Percentiles rank a stretch among this genome's conserved stretches.
phyloP scores from a whole-genome alignment of 1,140 invertebrate genomes.

The Amyelois transitella region DNA sequence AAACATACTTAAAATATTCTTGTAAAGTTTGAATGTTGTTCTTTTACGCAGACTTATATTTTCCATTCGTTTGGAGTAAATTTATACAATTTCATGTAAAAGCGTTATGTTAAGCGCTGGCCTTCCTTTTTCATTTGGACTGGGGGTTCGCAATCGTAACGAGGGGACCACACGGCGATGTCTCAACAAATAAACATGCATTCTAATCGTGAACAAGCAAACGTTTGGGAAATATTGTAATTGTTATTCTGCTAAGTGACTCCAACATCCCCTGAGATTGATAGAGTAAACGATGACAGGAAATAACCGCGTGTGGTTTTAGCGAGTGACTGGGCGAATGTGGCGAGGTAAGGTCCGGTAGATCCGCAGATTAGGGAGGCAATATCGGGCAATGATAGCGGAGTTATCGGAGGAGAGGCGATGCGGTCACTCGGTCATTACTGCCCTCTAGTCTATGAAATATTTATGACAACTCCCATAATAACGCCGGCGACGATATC shows the following conservation, averaged over 20 bases:
- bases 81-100: slow-evolving; percentile 12
- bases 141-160: not conserved
- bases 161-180: not conserved
- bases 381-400: slow-evolving; percentile 19
- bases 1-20: not conserved
- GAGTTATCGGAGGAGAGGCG: slow-evolving; percentile 21
- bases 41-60: not conserved
- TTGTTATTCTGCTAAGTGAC: not conserved
- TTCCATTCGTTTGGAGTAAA: not conserved
- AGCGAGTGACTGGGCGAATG: not conserved
- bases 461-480: slow-evolving; percentile 75
- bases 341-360: not conserved
- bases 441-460: slow-evolving; percentile 70
- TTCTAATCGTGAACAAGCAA: not conserved
- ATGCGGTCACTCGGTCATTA: slow-evolving; percentile 69
- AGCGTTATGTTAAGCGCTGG: slow-evolving; percentile 7
- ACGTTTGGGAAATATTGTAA: not conserved
- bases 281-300: not conserved
- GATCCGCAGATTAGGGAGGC: not conserved
- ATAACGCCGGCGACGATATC: slow-evolving; percentile 73
- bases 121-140: not conserved
- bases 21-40: slow-evolving; percentile 1
- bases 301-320: not conserved
- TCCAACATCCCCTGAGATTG: not conserved
- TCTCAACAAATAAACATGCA: not conserved